Evolutionary conservation across 2,888 invertebrate species (phyloP), one percentile per base, ranked within the genome.

Genomic region (Ophioninae sp.): DNA sequence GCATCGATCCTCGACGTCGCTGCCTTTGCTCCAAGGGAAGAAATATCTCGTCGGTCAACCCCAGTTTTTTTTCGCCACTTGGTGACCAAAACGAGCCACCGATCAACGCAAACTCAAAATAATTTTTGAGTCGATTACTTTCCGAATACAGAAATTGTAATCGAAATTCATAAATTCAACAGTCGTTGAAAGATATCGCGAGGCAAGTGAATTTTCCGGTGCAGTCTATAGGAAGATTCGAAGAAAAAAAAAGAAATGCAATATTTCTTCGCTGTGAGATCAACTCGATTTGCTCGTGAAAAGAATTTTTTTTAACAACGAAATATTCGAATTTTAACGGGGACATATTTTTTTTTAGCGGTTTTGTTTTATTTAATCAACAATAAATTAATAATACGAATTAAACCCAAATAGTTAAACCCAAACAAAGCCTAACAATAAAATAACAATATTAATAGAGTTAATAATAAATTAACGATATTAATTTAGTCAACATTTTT

Each of bases 1-100:
- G 87, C 86, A 82, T 86, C 87, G 85, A 86, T 87, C 89, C 83
- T 89, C 86, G 22, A 17, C 30, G 77, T 84, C 79, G 88, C 87
- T 83, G 68, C 63, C 73, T 73, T 30, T 44, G 63, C 44, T 72
- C 44, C n/a, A 20, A 79, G 64, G 74, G 69, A 74, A 41, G 64
- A 71, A 51, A 81, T 58, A 22, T 56, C 30, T 56, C 23, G 13
- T 59, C 39, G 6, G 23, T 7, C 41, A 10, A 37, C 10, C 17
- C 6, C 23, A 3, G 13, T 17, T 51, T 51, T 56, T 41, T 44
- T n/a, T n/a, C n/a, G 17, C 17, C 17, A 9, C 23, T 17, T 20
- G 6, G 1, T 6, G 17, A 22, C 41, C 41, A 10, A 0, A 22
- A 22, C 30, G 58, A 71, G 23, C 37, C 9, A 58, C 23, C 30